Base-by-base conservation (phyloP, 2,888 invertebrate species). In the Trissonchulus sp. region DNA sequence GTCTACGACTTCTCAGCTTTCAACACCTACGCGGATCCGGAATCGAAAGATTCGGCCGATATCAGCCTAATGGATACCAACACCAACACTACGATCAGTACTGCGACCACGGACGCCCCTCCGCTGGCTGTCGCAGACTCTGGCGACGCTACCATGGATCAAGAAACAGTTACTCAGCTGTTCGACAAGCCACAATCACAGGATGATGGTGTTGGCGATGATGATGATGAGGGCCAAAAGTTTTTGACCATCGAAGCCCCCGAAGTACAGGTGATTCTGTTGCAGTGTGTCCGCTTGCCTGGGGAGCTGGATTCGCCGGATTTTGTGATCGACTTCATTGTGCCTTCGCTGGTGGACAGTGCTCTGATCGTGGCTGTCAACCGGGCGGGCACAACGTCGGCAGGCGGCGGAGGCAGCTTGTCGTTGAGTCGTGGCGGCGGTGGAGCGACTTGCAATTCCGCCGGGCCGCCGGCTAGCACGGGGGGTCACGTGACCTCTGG, bases 341-440 rank as follows among this genome's bases (percentile, higher is more conserved):
- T 90, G 76, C 90, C 91, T 0, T 90, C 90, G 0, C 88, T 89
- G 78, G 91, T 91, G 82, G 90, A 90, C 77, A 88, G 88, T 77
- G 90, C 90, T 83, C 82, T 92, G 74, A 84, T 92, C 69, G 85
- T 85, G 1, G 81, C 82, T 15, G 80, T 79, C 81, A 63, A 68
- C 68, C 71, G 68, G n/a, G 48, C 28, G 74, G 31, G 33, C 23
- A 23, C 48, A 8, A 23, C 48, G 8, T 48, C 48, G 23, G 23
- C 8, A 23, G 48, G 23, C 48, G 8, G 8, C 23, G 48, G 8
- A 8, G 8, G 23, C 23, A 48, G 48, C 23, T 48, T 48, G 23
- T 15, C 8, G 8, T 48, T 48, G 48, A 48, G 8, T 8, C 8
- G 23, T 15, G 48, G 48, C 48, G n/a, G n/a, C n/a, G n/a, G n/a